Percentiles rank a stretch among this genome's conserved stretches.
Conservation (phyloP, 2,113 vertebrate genomes). For the Athene cunicularia region DNA sequence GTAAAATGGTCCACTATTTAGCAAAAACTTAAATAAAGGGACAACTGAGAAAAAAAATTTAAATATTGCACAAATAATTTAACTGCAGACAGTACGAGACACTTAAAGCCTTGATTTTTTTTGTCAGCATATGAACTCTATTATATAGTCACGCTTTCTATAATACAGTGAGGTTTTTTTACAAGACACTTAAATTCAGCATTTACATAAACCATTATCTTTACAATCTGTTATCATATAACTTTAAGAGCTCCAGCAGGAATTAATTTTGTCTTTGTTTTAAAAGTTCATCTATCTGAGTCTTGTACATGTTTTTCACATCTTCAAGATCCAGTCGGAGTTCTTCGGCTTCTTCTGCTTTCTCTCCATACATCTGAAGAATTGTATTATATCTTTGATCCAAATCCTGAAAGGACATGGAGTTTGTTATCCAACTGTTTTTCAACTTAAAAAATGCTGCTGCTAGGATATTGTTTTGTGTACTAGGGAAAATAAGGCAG, state of each 20-base stretch:
- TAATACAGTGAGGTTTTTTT: conserved; percentile 68
- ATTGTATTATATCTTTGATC: conserved; percentile 98
- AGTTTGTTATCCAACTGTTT: not conserved
- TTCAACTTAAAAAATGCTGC: not conserved
- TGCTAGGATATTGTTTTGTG: not conserved
- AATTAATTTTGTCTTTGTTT: conserved; percentile 79
- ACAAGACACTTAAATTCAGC: conserved; percentile 63
- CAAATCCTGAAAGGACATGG: conserved; percentile 84
- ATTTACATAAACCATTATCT: conserved; percentile 63
- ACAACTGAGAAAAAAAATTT: conserved; percentile 57
- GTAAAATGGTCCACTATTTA: conserved; percentile 25
- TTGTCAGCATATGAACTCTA: conserved; percentile 56
- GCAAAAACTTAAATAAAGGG: conserved; percentile 55
- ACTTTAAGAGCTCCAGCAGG: not conserved
- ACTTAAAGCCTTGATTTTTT: conserved; percentile 64
- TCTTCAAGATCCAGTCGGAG: conserved; percentile 94
- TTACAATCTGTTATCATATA: conserved; percentile 56
- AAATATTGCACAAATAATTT: conserved; percentile 85
- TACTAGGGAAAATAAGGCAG: not conserved
- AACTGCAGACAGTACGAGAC: conserved; percentile 70
- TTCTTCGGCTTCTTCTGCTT: conserved; percentile 96
- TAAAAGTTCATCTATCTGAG: conserved; percentile 95
- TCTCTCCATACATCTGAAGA: conserved; percentile 99
- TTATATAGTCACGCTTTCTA: conserved; percentile 70
- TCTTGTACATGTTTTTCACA: conserved; percentile 99